These are phyloP conservation scores for Lichenostomus cassidix DNA, from an alignment of 2,113 vertebrate species.

Conservation along the genomic window DNA sequence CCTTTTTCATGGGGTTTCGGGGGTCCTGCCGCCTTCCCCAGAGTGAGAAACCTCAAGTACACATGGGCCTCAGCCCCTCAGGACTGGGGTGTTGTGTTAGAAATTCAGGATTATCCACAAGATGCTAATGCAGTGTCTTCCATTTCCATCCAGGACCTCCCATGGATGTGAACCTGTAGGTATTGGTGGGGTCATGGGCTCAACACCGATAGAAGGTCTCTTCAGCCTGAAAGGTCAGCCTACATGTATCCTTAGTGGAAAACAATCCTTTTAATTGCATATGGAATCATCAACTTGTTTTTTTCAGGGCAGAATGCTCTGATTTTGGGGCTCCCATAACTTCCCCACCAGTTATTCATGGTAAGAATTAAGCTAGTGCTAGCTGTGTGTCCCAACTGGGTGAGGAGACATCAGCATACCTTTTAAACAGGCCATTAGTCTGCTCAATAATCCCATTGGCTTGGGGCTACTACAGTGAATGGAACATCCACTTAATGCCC, in stretches of 20 bases:
- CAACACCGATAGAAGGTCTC: fast-evolving
- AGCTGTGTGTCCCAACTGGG: fast-evolving
- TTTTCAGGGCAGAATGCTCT: not conserved
- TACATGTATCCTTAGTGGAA: fast-evolving
- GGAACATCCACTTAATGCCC: not conserved
- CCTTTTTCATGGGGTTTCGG: too few relatives aligned
- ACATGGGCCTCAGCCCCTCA: not conserved
- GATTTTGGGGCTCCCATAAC: not conserved
- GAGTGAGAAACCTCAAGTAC: not conserved
- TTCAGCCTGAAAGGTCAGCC: not conserved
- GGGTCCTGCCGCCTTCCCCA: too few relatives aligned
- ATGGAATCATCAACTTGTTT: not conserved
- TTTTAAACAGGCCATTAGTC: not conserved
- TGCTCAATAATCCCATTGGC: not conserved
- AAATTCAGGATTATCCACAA: not conserved
- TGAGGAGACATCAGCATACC: fast-evolving
- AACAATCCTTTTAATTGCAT: not conserved
- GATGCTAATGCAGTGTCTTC: not conserved
- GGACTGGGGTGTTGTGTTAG: too few relatives aligned
- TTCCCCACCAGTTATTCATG: fast-evolving
- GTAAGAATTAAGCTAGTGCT: not conserved
- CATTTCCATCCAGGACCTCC: not conserved
- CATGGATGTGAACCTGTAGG: not conserved
- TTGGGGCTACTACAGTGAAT: not conserved
- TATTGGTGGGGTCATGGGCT: not conserved